These are phyloP conservation scores for Laticauda colubrina DNA, from an alignment of 2,113 vertebrate genomes.

Conservation along the genomic window DNA sequence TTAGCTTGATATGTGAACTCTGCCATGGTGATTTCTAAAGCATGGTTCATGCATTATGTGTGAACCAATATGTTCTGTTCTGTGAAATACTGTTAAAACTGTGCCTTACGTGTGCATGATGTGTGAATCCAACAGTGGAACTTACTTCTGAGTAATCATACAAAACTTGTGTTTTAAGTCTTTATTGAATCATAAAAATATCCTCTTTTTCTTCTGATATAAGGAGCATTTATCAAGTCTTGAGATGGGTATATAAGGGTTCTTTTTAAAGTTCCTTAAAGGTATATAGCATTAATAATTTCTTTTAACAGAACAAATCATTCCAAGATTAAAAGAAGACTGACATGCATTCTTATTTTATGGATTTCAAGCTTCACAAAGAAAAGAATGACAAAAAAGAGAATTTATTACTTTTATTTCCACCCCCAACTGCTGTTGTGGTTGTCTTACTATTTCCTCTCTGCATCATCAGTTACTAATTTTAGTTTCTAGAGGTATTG, in stretches of 20 bases:
- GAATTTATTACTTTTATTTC: slow-evolving; percentile 28
- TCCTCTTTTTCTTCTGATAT: not conserved
- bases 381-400: slow-evolving; percentile 23
- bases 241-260: not conserved
- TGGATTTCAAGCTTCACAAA: slow-evolving; percentile 29
- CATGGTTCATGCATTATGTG: not conserved
- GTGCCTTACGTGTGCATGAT: not conserved
- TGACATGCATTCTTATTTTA: rapidly evolving
- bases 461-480: slow-evolving; percentile 56
- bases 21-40: not conserved
- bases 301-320: rapidly evolving
- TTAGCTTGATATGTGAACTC: not conserved
- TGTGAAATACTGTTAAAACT: not conserved
- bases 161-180: not conserved
- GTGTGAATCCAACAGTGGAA: not conserved
- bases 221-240: not conserved
- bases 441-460: slow-evolving; percentile 66
- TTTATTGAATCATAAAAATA: not conserved
- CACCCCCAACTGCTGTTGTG: slow-evolving; percentile 6
- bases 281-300: not conserved
- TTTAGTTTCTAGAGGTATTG: slow-evolving; percentile 40
- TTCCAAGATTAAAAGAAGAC: not conserved
- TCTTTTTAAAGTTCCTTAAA: not conserved
- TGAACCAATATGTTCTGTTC: not conserved
- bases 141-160: not conserved